phyloP scores from a whole-genome alignment of 2,797 vertebrate genomes.

The Peromyscus attwateri region DNA sequence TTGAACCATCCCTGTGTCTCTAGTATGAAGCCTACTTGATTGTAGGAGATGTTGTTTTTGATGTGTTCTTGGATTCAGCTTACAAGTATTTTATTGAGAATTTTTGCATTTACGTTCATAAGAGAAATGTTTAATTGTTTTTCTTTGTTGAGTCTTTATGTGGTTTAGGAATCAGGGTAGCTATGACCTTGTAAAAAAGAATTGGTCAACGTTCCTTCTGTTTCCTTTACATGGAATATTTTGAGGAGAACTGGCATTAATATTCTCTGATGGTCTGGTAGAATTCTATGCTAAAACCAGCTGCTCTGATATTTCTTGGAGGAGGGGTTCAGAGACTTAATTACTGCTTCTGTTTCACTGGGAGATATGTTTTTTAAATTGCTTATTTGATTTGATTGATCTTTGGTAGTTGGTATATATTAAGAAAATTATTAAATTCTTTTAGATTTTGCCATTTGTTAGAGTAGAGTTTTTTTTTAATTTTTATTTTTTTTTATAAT shows the following conservation, averaged over 20 bases:
- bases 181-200: neutral
- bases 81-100: neutral
- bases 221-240: neutral
- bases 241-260: neutral
- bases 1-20: too few species aligned
- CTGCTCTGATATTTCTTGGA: neutral
- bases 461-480: neutral
- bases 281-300: neutral
- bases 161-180: neutral
- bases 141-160: neutral
- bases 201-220: neutral
- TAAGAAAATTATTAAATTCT: neutral
- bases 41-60: too few species aligned
- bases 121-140: neutral
- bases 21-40: too few species aligned
- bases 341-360: too few species aligned
- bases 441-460: neutral
- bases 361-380: neutral
- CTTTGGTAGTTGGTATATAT: neutral
- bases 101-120: neutral
- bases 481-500: too few species aligned
- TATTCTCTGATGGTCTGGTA: neutral
- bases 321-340: neutral
- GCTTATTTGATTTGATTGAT: neutral
- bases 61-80: too few species aligned